Percentiles rank a stretch among this genome's conserved stretches.
Evolutionary conservation across 1,140 invertebrate genomes (phyloP).

Genomic region (Drosophila oshimai): DNA sequence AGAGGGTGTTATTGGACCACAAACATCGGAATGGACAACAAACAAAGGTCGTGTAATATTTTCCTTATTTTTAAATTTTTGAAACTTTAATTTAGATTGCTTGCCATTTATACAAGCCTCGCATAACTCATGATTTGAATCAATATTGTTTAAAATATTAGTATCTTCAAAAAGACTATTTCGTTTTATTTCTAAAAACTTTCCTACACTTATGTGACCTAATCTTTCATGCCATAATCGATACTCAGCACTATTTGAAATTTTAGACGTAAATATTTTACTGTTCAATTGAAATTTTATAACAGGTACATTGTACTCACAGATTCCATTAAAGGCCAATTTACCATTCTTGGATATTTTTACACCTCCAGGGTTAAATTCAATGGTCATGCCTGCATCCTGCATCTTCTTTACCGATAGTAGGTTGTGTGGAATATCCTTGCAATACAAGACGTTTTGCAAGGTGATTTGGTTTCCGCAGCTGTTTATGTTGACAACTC

Average conservation of each 20-base stretch:
- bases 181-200: constrained; percentile 5
- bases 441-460: constrained; percentile 17
- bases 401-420: constrained; percentile 32
- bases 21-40: constrained; percentile 82
- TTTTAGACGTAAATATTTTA: neutral
- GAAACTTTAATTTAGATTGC: constrained; percentile 81
- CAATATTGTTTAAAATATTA: neutral
- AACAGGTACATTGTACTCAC: constrained; percentile 44
- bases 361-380: too few relatives aligned
- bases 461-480: constrained; percentile 9
- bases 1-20: constrained; percentile 81
- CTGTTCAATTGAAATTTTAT: neutral
- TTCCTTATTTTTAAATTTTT: constrained; percentile 62
- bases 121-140: constrained; percentile 61
- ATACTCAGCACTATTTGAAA: constrained; percentile 2
- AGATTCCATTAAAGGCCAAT: constrained; percentile 13
- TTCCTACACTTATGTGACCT: neutral
- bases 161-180: constrained; percentile 5
- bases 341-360: constrained; percentile 10
- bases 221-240: constrained; percentile 19
- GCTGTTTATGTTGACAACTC: constrained; percentile 10
- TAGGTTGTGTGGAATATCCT: constrained; percentile 26
- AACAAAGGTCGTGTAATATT: constrained; percentile 75
- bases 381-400: constrained; percentile 12
- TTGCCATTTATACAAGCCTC: constrained; percentile 83